phyloP scores from a whole-genome alignment of 2,888 invertebrate genomes.

The Petrolisthes manimaculis region DNA sequence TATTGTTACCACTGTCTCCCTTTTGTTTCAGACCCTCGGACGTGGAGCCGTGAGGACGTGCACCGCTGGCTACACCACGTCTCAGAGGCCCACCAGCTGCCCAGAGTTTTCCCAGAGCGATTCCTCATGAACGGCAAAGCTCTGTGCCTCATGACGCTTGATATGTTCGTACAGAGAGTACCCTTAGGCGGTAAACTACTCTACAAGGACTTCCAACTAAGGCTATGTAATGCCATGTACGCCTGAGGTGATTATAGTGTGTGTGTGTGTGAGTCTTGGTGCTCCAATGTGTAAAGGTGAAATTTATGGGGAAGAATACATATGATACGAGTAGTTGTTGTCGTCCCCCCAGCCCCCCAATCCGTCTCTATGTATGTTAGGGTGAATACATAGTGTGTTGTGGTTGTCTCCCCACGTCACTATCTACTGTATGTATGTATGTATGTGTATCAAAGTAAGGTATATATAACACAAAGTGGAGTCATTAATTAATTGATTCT shows the following conservation, averaged over 20 bases:
- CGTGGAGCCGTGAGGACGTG: slow-evolving; percentile 80
- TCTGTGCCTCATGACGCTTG: slow-evolving; percentile 81
- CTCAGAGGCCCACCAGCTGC: slow-evolving; percentile 75
- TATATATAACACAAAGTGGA: too few species aligned
- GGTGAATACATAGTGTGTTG: too few species aligned
- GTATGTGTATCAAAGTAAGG: too few species aligned
- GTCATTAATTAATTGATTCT: too few species aligned
- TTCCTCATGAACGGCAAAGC: slow-evolving; percentile 87
- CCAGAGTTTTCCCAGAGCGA: slow-evolving; percentile 75
- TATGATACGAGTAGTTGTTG: not conserved
- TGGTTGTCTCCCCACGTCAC: too few species aligned
- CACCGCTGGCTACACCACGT: slow-evolving; percentile 77
- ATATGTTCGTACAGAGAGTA: slow-evolving; percentile 81
- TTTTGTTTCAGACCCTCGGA: slow-evolving; percentile 76
- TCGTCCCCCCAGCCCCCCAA: not conserved
- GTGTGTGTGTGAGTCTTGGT: not conserved
- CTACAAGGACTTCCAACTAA: slow-evolving; percentile 79
- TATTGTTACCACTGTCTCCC: not conserved
- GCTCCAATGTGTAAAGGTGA: not conserved
- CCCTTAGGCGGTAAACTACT: slow-evolving; percentile 79
- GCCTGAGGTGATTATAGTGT: slow-evolving; percentile 20
- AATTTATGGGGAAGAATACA: not conserved
- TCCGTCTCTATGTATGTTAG: too few species aligned
- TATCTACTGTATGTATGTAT: too few species aligned
- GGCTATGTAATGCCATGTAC: slow-evolving; percentile 79